phyloP scores from a whole-genome alignment of 2,888 invertebrate species.

The Terebella lapidaria region DNA sequence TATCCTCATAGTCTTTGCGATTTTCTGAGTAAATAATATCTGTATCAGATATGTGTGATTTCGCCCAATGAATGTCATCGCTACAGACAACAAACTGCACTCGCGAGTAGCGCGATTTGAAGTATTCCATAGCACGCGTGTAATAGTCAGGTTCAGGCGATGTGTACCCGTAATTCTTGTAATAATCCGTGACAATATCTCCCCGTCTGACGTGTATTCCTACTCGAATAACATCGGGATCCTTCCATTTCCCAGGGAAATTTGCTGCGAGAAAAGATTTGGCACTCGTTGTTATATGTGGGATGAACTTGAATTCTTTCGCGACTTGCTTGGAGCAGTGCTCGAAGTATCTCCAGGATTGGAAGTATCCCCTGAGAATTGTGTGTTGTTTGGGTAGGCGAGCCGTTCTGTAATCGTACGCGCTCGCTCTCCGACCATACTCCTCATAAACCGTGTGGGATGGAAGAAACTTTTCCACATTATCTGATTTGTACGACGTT shows the following conservation, averaged over 20 bases:
- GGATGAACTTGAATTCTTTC: conserved; percentile 31
- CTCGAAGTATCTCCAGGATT: conserved; percentile 40
- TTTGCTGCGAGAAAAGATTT: conserved; percentile 19
- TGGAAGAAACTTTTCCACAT: not conserved
- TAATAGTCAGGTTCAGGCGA: conserved; percentile 46
- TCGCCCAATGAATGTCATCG: conserved; percentile 47
- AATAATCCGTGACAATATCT: conserved; percentile 46
- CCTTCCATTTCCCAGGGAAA: conserved; percentile 19
- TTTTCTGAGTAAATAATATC: conserved; percentile 28
- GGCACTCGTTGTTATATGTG: conserved; percentile 23
- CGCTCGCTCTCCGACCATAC: conserved; percentile 19
- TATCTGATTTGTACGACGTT: not conserved
- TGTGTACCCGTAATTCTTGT: conserved; percentile 43
- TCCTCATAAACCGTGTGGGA: conserved; percentile 15
- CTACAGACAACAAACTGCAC: conserved; percentile 49
- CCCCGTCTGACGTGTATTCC: conserved; percentile 52
- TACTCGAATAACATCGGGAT: conserved; percentile 26
- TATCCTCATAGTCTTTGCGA: conserved; percentile 40
- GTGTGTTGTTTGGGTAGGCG: conserved; percentile 6
- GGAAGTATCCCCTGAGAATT: conserved; percentile 33
- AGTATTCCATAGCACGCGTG: conserved; percentile 39
- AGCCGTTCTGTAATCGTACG: conserved; percentile 16
- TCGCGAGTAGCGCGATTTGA: conserved; percentile 26
- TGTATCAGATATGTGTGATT: conserved; percentile 28
- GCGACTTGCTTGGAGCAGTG: conserved; percentile 25